phyloP scores from a whole-genome alignment of 2,888 invertebrate genomes.

The Bimastos eiseni region DNA sequence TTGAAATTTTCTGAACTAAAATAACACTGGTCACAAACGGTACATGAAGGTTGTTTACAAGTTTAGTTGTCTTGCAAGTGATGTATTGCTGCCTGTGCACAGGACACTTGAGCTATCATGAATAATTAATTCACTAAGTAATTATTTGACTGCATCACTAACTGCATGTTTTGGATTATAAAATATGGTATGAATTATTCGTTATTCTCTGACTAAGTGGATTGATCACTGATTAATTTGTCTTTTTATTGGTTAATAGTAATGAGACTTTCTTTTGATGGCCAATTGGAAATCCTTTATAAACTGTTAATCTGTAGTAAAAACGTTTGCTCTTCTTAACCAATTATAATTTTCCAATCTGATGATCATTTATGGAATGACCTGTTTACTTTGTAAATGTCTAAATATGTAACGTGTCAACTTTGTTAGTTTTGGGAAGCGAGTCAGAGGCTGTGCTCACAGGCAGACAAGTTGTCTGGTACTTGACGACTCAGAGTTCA shows the following conservation, averaged over 20 bases:
- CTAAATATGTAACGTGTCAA: not conserved
- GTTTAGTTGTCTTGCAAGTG: not conserved
- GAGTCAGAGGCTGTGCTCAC: not conserved
- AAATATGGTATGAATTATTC: not conserved
- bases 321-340: not conserved
- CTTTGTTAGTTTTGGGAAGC: conserved; percentile 17
- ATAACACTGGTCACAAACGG: not conserved
- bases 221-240: not conserved
- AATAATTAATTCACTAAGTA: conserved; percentile 13
- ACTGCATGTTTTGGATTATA: not conserved
- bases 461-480: not conserved
- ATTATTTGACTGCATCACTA: not conserved
- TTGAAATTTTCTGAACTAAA: too few relatives aligned
- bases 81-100: not conserved
- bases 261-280: not conserved
- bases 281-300: not conserved
- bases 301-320: not conserved
- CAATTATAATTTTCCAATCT: not conserved
- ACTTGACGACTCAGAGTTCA: conserved; percentile 15
- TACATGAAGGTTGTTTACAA: not conserved
- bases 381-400: not conserved
- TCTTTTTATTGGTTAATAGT: not conserved
- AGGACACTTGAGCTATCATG: not conserved
- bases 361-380: not conserved
- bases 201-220: not conserved